A percentile compares a stretch with the other conserved stretches of the same genome.
phyloP scores from a whole-genome alignment of 1,140 invertebrate genomes.

The Radopholus similis region DNA sequence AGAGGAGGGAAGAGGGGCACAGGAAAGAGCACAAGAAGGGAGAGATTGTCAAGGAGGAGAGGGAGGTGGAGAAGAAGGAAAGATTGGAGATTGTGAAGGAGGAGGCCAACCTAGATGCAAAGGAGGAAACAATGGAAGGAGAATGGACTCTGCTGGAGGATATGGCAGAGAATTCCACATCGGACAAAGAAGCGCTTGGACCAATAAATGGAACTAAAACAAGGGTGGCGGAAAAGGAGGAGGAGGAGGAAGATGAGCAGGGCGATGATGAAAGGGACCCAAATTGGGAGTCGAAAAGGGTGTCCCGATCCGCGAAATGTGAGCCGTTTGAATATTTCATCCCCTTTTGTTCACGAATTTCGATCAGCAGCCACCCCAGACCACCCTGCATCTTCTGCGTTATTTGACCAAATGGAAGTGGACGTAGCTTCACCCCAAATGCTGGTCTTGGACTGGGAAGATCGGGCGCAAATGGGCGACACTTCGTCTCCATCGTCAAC shows the following conservation, averaged over 20 bases:
- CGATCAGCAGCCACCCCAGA: neutral
- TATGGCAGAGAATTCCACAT: no score
- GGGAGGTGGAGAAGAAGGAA: neutral
- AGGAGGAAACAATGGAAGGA: neutral
- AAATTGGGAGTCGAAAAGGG: neutral
- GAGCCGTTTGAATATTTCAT: neutral
- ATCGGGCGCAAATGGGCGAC: conserved; percentile 2
- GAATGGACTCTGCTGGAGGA: neutral
- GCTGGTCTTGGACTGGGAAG: conserved; percentile 13
- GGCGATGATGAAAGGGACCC: neutral
- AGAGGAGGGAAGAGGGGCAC: neutral
- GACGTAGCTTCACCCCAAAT: conserved; percentile 13
- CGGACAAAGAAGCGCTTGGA: neutral
- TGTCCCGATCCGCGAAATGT: neutral
- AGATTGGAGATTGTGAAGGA: neutral
- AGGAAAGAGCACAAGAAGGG: neutral
- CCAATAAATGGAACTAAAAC: no score
- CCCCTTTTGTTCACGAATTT: neutral
- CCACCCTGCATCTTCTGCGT: no score
- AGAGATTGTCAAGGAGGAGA: neutral
- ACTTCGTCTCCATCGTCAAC: no score
- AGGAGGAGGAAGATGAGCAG: neutral
- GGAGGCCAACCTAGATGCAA: neutral
- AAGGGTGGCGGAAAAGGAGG: neutral
- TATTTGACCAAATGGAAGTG: conserved; percentile 5